Conservation (phyloP, 2,113 vertebrate genomes). For the Lycaon pictus region DNA sequence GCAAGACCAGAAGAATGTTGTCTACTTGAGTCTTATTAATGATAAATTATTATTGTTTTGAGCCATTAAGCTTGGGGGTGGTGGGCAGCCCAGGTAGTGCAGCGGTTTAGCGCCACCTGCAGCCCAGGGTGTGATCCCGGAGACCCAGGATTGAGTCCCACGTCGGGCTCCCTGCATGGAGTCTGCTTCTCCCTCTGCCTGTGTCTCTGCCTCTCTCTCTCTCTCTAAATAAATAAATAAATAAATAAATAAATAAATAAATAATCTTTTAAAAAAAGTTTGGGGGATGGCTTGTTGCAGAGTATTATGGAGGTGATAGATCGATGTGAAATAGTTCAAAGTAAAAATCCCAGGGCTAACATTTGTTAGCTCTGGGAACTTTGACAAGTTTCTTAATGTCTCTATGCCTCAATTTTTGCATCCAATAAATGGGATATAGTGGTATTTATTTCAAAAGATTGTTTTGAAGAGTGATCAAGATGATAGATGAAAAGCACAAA, state of each 20-base stretch:
- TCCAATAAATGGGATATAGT: background rate
- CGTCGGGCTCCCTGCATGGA: too few species aligned
- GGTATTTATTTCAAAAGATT: background rate
- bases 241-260: too few species aligned
- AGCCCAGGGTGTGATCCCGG: too few species aligned
- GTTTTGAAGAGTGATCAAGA: background rate
- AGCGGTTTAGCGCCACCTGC: too few species aligned
- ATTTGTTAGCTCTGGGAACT: background rate
- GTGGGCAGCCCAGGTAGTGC: too few species aligned
- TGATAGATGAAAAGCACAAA: background rate
- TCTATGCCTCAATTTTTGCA: constrained; percentile 32
- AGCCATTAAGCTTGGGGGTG: background rate
- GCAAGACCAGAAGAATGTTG: background rate
- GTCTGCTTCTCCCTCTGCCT: too few species aligned
- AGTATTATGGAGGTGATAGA: background rate
- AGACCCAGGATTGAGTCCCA: too few species aligned
- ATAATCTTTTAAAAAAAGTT: too few species aligned
- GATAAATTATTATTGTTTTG: background rate
- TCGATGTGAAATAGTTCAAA: background rate
- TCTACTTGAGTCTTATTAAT: background rate
- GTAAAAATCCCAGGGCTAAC: background rate
- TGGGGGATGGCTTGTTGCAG: background rate
- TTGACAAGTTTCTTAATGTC: background rate
- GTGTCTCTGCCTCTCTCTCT: too few species aligned
- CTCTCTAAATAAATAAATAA: too few species aligned